A percentile compares a stretch with the other conserved stretches of the same genome.
Evolutionary conservation across 2,797 vertebrate species (phyloP).

Genomic region (Mormyrus proboscirostris): DNA sequence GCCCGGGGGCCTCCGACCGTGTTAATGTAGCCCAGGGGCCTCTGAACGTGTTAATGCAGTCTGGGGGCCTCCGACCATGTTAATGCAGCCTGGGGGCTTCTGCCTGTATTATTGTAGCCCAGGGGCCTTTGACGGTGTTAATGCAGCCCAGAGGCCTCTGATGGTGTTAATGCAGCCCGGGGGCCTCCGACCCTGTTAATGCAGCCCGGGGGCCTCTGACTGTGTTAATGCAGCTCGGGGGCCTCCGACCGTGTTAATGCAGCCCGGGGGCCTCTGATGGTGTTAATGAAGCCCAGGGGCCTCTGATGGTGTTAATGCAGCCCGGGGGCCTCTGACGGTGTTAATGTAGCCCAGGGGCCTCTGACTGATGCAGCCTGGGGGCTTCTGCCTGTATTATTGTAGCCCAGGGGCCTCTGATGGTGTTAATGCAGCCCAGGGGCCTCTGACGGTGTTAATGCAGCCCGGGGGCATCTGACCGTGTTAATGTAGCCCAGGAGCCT

Average conservation of each 20-base stretch:
- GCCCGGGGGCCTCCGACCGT: accelerated
- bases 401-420: background rate
- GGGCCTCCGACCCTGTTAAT: too few relatives aligned
- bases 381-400: background rate
- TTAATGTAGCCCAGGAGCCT: background rate
- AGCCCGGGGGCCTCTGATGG: too few relatives aligned
- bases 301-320: too few relatives aligned
- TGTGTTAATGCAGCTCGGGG: too few relatives aligned
- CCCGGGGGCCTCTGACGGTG: background rate
- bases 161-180: background rate
- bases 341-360: background rate
- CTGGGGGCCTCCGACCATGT: background rate
- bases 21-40: background rate
- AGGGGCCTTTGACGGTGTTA: background rate
- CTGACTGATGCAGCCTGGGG: accelerated
- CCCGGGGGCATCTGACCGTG: background rate
- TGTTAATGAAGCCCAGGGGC: too few relatives aligned
- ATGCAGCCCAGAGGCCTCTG: background rate
- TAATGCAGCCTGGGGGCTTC: background rate
- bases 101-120: background rate
- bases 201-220: too few relatives aligned
- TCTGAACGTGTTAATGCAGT: background rate
- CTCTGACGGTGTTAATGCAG: background rate
- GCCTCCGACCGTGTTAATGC: too few relatives aligned
- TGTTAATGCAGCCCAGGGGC: background rate